Base-by-base conservation (phyloP, 2,888 invertebrate species). In the Ochropleura leucogaster region DNA sequence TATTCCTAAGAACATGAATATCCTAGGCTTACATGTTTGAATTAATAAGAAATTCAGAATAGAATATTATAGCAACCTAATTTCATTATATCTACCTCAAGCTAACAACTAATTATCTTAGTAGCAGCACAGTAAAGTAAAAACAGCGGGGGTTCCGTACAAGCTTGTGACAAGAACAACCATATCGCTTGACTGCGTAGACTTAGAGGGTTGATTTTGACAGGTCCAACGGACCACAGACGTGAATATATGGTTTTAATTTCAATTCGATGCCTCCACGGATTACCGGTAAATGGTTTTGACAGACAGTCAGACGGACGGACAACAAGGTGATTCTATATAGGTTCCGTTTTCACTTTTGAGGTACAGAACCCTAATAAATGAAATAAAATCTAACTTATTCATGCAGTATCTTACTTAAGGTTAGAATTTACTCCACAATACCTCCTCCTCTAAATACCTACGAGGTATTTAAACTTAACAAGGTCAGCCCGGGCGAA, bases 381-480 rank as follows among this genome's bases (percentile, higher is more conserved):
- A 30, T 30, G 30, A 30, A 30, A 30, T 53, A 1, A 40, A 55
- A 55, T 62, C 8, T 14, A 40, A 47, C 4, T 10, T 53, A 18
- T 63, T 53, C 7, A 14, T 30, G 40, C 12, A 59, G 30, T 70
- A 16, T 30, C 30, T 55, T 40, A 46, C 51, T 40, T 40, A 30
- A 20, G 20, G 14, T 47, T 40, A 3, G 20, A 42, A 47, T 76
- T 63, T 75, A 55, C 44, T 46, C 10, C 49, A 46, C 49, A 40
- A 59, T 51, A 30, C 30, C 30, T 30, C 30, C 30, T 30, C 30
- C 30, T 30, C 30, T 30, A 30, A 30, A 30, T 30, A 30, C 30
- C 30, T 30, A 30, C 30, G 30, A 53, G 51, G 46, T 51, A 40
- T 65, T 77, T 51, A 8, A 51, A 59, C 51, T 20, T 46, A 57